A percentile compares a stretch with the other conserved stretches of the same genome.
phyloP scores from a whole-genome alignment of 1,140 invertebrate species.

The Leptestheria dahalacensis region DNA sequence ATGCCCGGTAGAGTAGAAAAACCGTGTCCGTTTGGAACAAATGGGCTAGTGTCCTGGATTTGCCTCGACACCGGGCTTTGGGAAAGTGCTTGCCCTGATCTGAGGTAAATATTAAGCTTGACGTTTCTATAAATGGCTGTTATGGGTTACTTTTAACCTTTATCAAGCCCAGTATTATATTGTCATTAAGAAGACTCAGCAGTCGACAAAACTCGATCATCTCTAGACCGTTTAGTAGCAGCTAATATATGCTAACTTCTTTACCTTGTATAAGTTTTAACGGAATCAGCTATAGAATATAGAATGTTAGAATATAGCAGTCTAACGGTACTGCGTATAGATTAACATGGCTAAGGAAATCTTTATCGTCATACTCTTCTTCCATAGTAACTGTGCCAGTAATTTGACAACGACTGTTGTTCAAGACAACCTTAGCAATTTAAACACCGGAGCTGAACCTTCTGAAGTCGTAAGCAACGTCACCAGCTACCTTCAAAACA shows the following conservation, averaged over 20 bases:
- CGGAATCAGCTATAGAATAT: neutral
- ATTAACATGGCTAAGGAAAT: too few species aligned
- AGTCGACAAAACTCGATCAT: too few species aligned
- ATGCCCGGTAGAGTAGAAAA: neutral
- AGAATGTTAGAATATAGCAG: neutral
- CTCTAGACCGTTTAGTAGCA: too few species aligned
- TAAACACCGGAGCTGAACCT: neutral
- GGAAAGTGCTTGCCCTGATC: neutral
- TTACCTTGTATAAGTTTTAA: too few species aligned
- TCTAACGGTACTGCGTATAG: too few species aligned
- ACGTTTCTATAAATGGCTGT: too few species aligned
- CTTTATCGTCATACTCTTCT: too few species aligned
- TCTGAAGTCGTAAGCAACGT: neutral
- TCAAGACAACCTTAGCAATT: neutral
- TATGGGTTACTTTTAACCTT: too few species aligned
- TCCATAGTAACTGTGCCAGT: neutral
- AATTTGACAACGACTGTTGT: neutral
- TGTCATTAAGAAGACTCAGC: too few species aligned
- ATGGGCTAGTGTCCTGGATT: neutral
- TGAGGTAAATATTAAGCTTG: too few species aligned
- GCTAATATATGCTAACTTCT: too few species aligned
- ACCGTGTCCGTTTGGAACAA: neutral
- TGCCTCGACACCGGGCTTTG: neutral
- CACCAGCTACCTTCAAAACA: neutral
- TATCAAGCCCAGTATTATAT: too few species aligned